phyloP scores from a whole-genome alignment of 2,797 vertebrate genomes.

The Coracias cyanogaster region DNA sequence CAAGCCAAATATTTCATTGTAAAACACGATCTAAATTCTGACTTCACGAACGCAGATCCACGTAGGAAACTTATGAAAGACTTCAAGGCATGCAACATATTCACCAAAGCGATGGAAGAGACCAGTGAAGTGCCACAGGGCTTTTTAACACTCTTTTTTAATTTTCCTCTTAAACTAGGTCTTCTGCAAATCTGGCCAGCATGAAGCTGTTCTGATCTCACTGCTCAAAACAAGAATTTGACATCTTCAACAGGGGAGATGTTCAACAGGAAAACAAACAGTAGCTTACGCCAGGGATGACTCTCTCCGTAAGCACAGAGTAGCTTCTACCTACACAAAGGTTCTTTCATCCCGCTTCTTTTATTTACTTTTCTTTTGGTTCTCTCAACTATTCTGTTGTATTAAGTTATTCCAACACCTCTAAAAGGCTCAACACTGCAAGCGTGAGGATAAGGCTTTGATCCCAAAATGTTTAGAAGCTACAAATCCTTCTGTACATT shows the following conservation, averaged over 20 bases:
- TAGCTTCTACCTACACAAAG: neutral
- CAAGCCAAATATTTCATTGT: neutral
- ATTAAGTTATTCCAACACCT: neutral
- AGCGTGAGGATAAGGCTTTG: neutral
- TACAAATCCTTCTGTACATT: neutral
- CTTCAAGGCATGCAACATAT: neutral
- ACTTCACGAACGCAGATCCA: neutral
- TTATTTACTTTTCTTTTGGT: neutral
- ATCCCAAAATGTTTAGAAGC: neutral
- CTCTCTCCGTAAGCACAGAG: neutral
- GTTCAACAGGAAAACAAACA: neutral
- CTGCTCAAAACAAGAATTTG: neutral
- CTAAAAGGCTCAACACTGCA: neutral
- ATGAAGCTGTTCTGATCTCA: neutral
- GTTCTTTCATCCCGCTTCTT: neutral
- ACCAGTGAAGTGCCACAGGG: neutral
- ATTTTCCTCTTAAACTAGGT: neutral
- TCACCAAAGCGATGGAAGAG: neutral
- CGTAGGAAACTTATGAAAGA: fast-evolving
- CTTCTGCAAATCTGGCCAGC: neutral
- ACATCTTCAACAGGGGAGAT: neutral
- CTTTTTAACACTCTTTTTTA: neutral
- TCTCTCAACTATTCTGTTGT: neutral
- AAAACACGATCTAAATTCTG: neutral
- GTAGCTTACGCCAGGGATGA: neutral